Evolutionary conservation across 2,113 vertebrate genomes (phyloP).

Genomic region (Pandion haliaetus): DNA sequence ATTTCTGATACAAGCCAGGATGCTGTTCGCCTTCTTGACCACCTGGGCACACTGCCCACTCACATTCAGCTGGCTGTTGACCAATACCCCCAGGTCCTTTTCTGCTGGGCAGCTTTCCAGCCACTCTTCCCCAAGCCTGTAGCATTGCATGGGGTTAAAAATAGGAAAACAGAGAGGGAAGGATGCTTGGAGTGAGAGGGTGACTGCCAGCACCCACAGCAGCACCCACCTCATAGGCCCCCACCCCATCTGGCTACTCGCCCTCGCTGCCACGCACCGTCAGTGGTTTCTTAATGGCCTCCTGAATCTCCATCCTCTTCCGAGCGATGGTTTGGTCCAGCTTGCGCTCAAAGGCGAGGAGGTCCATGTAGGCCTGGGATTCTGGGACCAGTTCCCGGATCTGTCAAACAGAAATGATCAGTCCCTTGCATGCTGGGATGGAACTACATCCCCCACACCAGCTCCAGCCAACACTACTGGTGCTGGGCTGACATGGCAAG

Average conservation of each 20-base stretch:
- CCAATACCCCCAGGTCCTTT: too few species aligned
- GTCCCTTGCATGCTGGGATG: accelerated
- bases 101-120: too few species aligned
- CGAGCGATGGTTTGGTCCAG: constrained; percentile 97
- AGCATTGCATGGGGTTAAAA: too few species aligned
- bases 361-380: constrained; percentile 99
- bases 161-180: background rate
- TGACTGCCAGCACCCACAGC: background rate
- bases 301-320: constrained; percentile 99
- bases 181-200: background rate
- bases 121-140: too few species aligned
- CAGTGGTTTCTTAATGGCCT: constrained; percentile 98
- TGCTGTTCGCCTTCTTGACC: too few species aligned
- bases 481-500: background rate
- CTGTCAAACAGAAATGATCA: constrained; percentile 53
- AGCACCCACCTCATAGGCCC: background rate
- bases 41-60: too few species aligned
- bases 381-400: constrained; percentile 97
- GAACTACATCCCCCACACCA: background rate
- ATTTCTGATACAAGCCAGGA: too few species aligned
- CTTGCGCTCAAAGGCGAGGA: constrained; percentile 96
- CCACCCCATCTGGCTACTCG: background rate
- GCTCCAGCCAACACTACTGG: too few species aligned
- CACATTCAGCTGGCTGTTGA: too few species aligned
- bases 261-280: constrained; percentile 74